Percentiles rank a stretch among this genome's conserved stretches.
Evolutionary conservation across 2,113 vertebrate species (phyloP).

Genomic region (Leucoraja erinaceus): DNA sequence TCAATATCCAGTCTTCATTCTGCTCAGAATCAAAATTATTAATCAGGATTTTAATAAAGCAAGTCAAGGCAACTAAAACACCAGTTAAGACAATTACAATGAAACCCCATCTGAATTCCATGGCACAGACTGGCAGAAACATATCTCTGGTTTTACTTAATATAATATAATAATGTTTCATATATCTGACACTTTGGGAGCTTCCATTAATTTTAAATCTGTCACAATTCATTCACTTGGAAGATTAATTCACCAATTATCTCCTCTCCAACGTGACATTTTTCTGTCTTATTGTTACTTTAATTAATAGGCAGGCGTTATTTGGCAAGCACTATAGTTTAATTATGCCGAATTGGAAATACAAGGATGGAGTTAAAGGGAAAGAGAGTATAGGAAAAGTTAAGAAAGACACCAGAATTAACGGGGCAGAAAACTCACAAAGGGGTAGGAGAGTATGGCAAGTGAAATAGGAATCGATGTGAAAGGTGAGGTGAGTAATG

Average conservation of each 20-base stretch:
- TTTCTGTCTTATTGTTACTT: background rate
- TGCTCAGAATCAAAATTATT: background rate
- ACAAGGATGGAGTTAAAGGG: too few species aligned
- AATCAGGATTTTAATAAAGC: background rate
- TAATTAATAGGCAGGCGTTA: background rate
- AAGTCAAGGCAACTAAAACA: background rate
- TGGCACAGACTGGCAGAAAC: background rate
- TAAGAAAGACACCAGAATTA: too few species aligned
- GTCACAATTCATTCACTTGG: background rate
- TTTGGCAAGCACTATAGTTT: background rate
- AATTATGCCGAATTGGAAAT: background rate
- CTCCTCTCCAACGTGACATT: background rate
- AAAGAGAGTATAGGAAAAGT: too few species aligned
- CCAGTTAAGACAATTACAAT: background rate
- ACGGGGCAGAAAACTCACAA: too few species aligned
- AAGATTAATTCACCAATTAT: background rate
- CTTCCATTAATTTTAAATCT: background rate
- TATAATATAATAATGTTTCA: background rate
- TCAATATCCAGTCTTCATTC: too few species aligned
- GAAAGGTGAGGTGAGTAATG: too few species aligned
- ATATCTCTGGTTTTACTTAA: background rate
- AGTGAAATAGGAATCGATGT: too few species aligned
- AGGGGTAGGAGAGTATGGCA: too few species aligned
- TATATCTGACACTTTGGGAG: background rate
- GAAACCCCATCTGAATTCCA: background rate